These are phyloP conservation scores for Nyleta sp. DNA, from an alignment of 2,888 invertebrate species.

Conservation along the genomic window DNA sequence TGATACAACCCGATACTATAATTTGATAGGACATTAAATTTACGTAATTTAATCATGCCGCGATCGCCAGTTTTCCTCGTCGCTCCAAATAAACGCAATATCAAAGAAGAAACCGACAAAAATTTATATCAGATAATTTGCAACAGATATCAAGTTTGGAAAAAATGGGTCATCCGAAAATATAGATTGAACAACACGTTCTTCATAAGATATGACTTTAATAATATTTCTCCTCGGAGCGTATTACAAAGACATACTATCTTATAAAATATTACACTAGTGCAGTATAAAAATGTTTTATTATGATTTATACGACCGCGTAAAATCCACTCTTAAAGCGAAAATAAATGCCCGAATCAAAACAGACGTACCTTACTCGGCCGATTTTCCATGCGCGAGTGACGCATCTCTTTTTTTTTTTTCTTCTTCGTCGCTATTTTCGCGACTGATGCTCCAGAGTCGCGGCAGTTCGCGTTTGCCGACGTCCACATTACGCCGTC, in stretches of 20 bases:
- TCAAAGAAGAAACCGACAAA: conserved; percentile 20
- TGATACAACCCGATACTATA: neutral
- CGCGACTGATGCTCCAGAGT: conserved; percentile 10
- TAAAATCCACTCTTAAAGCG: neutral
- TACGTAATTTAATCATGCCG: neutral
- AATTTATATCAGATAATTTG: conserved; percentile 24
- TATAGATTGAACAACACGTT: conserved; percentile 19
- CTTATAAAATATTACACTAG: conserved; percentile 23
- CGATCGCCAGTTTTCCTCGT: neutral
- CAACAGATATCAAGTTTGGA: neutral
- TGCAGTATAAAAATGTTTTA: conserved; percentile 8
- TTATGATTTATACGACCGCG: conserved; percentile 6
- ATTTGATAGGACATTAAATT: conserved; percentile 3
- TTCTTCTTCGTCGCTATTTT: conserved; percentile 3
- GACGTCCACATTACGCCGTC: conserved; percentile 25
- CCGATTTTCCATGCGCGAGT: too few species aligned
- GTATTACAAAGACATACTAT: conserved; percentile 26
- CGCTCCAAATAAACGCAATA: neutral
- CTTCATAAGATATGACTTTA: conserved; percentile 15
- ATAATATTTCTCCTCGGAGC: conserved; percentile 12
- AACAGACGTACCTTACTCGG: too few species aligned
- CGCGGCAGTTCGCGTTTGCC: conserved; percentile 4
- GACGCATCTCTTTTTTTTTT: neutral
- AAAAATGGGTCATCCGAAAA: conserved; percentile 34
- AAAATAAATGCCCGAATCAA: neutral